Evolutionary conservation across 2,888 invertebrate genomes (phyloP).

Genomic region (Sphaeridia pumilis): DNA sequence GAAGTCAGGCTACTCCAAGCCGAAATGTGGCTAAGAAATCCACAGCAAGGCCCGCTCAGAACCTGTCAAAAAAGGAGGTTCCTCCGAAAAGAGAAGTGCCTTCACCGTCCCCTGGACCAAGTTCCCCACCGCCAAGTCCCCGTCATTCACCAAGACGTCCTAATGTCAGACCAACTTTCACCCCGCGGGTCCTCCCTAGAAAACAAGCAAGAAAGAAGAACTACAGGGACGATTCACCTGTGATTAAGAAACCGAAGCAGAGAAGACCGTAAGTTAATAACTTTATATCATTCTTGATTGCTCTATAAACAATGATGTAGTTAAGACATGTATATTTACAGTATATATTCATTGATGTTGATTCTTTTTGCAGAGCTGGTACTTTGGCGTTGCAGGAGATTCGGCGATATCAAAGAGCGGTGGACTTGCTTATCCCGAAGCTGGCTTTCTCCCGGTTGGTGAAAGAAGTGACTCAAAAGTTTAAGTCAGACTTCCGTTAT

Average conservation of each 20-base stretch:
- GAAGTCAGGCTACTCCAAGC: not conserved
- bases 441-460: constrained; percentile 47
- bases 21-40: constrained; percentile 6
- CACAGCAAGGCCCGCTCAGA: constrained; percentile 1
- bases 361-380: constrained; percentile 43
- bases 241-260: too few relatives aligned
- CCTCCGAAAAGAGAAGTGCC: not conserved
- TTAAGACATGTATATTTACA: too few relatives aligned
- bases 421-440: constrained; percentile 46
- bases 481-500: constrained; percentile 42
- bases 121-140: not conserved
- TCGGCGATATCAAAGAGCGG: constrained; percentile 48
- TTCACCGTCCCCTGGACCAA: not conserved
- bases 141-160: too few relatives aligned
- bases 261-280: too few relatives aligned
- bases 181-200: too few relatives aligned
- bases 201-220: not conserved
- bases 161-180: too few relatives aligned
- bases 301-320: too few relatives aligned
- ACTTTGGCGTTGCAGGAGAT: constrained; percentile 60
- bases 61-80: not conserved
- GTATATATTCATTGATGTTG: too few relatives aligned
- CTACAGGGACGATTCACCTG: not conserved
- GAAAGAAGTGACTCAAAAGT: constrained; percentile 46
- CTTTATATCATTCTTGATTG: too few relatives aligned